phyloP scores from a whole-genome alignment of 2,888 invertebrate genomes.

The Furcula furcula region DNA sequence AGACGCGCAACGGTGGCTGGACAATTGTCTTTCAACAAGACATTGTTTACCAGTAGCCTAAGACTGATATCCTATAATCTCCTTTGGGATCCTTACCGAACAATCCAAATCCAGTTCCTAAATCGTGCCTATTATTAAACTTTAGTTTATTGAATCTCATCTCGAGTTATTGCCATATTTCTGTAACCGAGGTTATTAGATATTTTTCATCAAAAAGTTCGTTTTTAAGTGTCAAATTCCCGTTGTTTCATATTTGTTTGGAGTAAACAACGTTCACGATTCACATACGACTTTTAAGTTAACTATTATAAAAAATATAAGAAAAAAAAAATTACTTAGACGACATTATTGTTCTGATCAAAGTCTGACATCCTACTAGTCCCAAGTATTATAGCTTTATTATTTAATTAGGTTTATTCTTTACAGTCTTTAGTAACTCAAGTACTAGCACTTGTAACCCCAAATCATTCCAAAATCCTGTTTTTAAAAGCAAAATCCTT shows the following conservation, averaged over 20 bases:
- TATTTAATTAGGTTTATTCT: background rate
- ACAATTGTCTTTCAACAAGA: constrained; percentile 80
- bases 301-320: no score
- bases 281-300: background rate
- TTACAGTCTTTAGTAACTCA: background rate
- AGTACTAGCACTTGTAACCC: no score
- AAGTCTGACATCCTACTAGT: background rate
- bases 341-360: background rate
- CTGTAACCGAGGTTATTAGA: background rate
- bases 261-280: background rate
- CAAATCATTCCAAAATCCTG: background rate
- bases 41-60: constrained; percentile 72
- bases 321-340: no score
- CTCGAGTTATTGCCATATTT: constrained; percentile 3
- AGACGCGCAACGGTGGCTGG: constrained; percentile 63
- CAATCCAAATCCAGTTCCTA: background rate
- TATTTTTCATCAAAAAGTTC: background rate
- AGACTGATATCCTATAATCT: constrained; percentile 18
- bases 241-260: background rate
- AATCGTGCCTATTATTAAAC: background rate
- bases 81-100: constrained; percentile 9
- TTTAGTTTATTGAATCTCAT: constrained; percentile 9
- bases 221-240: no score
- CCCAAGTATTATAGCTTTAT: background rate
- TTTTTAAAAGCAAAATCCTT: background rate